Percentiles rank a stretch among this genome's conserved stretches.
Evolutionary conservation across 2,888 invertebrate species (phyloP).

Genomic region (Chaitophorus viminalis): DNA sequence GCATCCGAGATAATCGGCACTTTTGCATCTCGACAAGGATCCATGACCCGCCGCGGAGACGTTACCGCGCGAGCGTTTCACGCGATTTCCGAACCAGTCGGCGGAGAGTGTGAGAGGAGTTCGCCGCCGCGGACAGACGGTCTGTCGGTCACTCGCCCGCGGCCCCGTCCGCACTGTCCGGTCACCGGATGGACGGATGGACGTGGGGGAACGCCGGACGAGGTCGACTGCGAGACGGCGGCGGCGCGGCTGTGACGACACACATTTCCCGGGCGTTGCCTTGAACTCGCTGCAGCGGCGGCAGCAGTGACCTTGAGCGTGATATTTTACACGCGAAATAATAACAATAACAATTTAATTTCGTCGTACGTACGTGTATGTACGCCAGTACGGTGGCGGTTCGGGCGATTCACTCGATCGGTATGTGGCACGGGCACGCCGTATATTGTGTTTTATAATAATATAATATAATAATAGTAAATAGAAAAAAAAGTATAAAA

Average conservation of each 20-base stretch:
- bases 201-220: not conserved
- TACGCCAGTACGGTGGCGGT: not conserved
- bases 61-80: too few relatives aligned
- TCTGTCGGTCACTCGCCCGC: too few relatives aligned
- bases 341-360: not conserved
- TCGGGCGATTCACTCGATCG: not conserved
- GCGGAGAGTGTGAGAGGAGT: too few relatives aligned
- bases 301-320: constrained; percentile 34
- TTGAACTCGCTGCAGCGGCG: constrained; percentile 31
- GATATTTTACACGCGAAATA: not conserved
- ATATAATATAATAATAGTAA: too few relatives aligned
- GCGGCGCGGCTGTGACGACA: constrained; percentile 39
- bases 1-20: too few relatives aligned
- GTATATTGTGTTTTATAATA: not conserved
- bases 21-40: too few relatives aligned
- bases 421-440: not conserved
- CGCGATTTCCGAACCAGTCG: too few relatives aligned
- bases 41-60: too few relatives aligned
- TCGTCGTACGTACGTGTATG: too few relatives aligned
- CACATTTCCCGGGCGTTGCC: constrained; percentile 31
- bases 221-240: constrained; percentile 1
- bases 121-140: too few relatives aligned
- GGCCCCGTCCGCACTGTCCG: too few relatives aligned
- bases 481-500: too few relatives aligned
- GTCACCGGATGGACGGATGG: not conserved